Evolutionary conservation across 2,888 invertebrate species (phyloP).

Genomic region (Pyrochroa serraticornis): DNA sequence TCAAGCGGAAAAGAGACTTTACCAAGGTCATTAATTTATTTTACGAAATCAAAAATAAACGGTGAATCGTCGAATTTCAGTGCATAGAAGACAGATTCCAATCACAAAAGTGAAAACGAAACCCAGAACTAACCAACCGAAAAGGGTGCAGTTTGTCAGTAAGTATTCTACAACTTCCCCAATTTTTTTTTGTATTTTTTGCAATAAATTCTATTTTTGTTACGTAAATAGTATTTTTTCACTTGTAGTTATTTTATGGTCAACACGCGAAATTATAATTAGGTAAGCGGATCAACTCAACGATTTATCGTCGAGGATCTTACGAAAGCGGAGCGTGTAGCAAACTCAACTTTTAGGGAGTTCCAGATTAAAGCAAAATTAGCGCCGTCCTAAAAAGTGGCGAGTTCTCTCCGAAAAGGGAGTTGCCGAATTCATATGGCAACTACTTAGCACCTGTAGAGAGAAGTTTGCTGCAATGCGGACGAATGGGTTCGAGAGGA

Average conservation of each 20-base stretch:
- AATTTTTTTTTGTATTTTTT: conserved; percentile 30
- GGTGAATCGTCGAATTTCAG: conserved; percentile 43
- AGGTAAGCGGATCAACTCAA: conserved; percentile 6
- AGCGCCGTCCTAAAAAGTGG: too few relatives aligned
- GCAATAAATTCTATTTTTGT: conserved; percentile 11
- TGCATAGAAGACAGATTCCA: conserved; percentile 66
- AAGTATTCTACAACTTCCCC: conserved; percentile 63
- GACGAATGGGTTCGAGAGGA: too few relatives aligned
- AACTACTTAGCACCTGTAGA: too few relatives aligned
- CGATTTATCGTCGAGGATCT: not conserved
- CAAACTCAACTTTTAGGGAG: too few relatives aligned
- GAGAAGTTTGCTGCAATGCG: too few relatives aligned
- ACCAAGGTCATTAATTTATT: not conserved
- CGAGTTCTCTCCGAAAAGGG: too few relatives aligned
- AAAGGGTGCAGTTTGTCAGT: conserved; percentile 91
- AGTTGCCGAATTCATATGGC: too few relatives aligned
- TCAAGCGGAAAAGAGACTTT: not conserved
- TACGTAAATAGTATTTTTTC: conserved; percentile 9
- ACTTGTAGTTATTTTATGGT: conserved; percentile 19
- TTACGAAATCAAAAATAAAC: not conserved
- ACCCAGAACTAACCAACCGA: conserved; percentile 83
- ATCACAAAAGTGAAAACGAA: conserved; percentile 83
- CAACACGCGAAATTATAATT: conserved; percentile 17
- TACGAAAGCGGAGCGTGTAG: too few relatives aligned
- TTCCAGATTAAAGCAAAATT: too few relatives aligned